Evolutionary conservation across 2,797 vertebrate genomes (phyloP), one percentile per base, ranked within the genome.

Genomic region (Pipistrellus nathusii): DNA sequence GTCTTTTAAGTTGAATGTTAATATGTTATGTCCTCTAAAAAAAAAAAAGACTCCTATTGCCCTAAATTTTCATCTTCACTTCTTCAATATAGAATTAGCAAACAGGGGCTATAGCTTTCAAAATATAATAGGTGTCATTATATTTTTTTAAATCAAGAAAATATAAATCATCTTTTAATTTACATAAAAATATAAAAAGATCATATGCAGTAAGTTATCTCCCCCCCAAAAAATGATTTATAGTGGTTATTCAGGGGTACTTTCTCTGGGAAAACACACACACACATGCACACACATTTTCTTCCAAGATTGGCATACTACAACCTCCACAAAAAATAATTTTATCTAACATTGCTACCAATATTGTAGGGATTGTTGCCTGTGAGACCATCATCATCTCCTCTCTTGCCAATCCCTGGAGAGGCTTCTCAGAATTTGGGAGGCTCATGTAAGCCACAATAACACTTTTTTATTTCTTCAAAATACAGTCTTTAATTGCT

Each of bases 131-230:
- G 44, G 51, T 71, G 15, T 69, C 8, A 23, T 91, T 73, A 90
- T 7, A 69, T 44, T 44, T 53, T 51, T 51, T 88, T 85, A 8
- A 66, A 8, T 44, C 27, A 46, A 53, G 30, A 57, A 89, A 87
- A 92, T 78, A 35, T 51, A 93, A 91, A 69, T 38, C 13, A 85
- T 8, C 7, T 91, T 89, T 82, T 62, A 83, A 83, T 94, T 71
- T 78, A n/a, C 21, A 85, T 82, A 83, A 86, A 89, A 85, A 38
- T 84, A n/a, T 11, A 64, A 57, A 91, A 75, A 93, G 8, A 86
- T 86, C 41, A 81, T 55, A 66, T 83, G 6, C 5, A 92, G 23
- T 20, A 77, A 90, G n/a, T 57, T 82, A 72, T 53, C 48, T 78
- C 25, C 68, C 55, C 0, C 57, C 2, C 0, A 89, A 73, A 30